phyloP scores from a whole-genome alignment of 2,797 vertebrate genomes.

The Centroberyx gerrardi region DNA sequence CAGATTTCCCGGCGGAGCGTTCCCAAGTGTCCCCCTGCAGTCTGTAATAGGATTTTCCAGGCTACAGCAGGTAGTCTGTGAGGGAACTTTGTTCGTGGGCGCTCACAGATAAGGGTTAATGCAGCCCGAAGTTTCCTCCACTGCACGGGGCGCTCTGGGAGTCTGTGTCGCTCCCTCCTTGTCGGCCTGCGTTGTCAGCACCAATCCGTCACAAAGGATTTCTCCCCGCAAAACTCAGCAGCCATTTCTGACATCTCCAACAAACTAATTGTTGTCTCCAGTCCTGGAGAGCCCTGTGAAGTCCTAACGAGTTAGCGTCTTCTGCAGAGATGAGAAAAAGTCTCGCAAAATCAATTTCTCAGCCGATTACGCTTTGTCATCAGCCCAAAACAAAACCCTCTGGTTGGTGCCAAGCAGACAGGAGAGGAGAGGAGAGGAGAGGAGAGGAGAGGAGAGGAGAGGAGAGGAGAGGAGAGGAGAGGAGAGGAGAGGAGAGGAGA shows the following conservation, averaged over 20 bases:
- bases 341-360: constrained; percentile 91
- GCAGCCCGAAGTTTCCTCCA: constrained; percentile 75
- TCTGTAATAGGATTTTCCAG: constrained; percentile 84
- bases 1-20: constrained; percentile 74
- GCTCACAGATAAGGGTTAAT: constrained; percentile 81
- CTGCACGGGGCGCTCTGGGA: constrained; percentile 71
- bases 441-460: constrained; percentile 27
- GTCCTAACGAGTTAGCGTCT: constrained; percentile 96
- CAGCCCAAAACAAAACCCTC: constrained; percentile 88
- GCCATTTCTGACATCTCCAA: constrained; percentile 94
- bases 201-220: constrained; percentile 96
- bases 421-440: constrained; percentile 83
- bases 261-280: constrained; percentile 98
- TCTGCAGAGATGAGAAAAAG: constrained; percentile 86
- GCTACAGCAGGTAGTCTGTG: constrained; percentile 82
- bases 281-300: constrained; percentile 90
- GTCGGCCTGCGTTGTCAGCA: constrained; percentile 92
- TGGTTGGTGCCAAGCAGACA: constrained; percentile 76
- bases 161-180: constrained; percentile 82
- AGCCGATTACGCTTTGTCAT: constrained; percentile 91
- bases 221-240: constrained; percentile 89
- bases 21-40: constrained; percentile 75
- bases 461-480: constrained; percentile 65
- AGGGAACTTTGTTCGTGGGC: constrained; percentile 78
- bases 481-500: constrained; percentile 68